phyloP scores from a whole-genome alignment of 30 jellyfish, hydroid and myxozoan genomes.

The Turritopsis rubra region DNA sequence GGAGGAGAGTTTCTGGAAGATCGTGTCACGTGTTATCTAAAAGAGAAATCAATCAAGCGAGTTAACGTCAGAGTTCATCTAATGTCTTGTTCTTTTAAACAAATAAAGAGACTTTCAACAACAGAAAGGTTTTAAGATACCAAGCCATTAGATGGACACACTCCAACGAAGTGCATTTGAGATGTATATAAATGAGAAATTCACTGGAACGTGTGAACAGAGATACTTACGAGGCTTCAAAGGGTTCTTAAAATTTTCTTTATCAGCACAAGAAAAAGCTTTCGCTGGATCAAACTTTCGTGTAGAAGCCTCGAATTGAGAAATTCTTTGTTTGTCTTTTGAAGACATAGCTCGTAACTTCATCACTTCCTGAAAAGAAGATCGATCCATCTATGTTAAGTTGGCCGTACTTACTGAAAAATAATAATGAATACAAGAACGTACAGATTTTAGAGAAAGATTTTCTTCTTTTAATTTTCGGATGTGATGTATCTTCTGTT shows the following conservation, averaged over 20 bases:
- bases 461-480: constrained; percentile 78
- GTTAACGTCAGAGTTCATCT: too few species aligned
- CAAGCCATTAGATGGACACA: too few species aligned
- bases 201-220: too few species aligned
- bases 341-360: not conserved
- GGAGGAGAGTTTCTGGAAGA: not conserved
- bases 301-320: not conserved
- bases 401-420: not conserved
- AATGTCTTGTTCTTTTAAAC: too few species aligned
- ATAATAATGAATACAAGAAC: not conserved
- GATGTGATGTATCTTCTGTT: constrained; percentile 84
- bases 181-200: too few species aligned
- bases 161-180: not conserved
- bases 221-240: constrained; percentile 1
- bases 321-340: not conserved
- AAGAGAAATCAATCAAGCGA: not conserved
- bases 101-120: too few species aligned
- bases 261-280: not conserved
- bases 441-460: constrained; percentile 61
- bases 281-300: not conserved
- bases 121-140: too few species aligned
- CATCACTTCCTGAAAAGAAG: constrained; percentile 3
- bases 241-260: not conserved
- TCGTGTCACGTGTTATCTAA: not conserved
- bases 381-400: not conserved